Conservation (phyloP, 2,888 invertebrate genomes). For the Opisthograptis luteolata region DNA sequence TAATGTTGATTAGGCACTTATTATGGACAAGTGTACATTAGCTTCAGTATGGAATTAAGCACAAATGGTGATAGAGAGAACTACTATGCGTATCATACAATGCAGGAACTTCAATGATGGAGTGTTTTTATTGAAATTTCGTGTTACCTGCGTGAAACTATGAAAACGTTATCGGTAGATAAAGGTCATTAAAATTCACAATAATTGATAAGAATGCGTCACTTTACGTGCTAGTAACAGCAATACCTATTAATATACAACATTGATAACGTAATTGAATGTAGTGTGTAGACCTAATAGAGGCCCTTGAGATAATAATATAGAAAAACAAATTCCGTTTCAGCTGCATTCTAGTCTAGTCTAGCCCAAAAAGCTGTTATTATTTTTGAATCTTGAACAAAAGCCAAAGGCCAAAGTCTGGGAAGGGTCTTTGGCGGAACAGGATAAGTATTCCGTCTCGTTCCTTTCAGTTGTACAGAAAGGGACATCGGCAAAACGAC, state of each 20-base stretch:
- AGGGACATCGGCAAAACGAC: constrained; percentile 69
- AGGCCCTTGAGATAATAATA: constrained; percentile 18
- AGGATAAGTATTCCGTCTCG: constrained; percentile 62
- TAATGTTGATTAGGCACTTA: constrained; percentile 37
- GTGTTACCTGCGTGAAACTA: constrained; percentile 7
- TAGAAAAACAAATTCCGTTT: constrained; percentile 5
- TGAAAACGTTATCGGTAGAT: constrained; percentile 26
- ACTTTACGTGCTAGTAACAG: constrained; percentile 17
- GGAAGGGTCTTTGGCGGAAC: constrained; percentile 61
- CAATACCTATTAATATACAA: too few species aligned
- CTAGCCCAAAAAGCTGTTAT: constrained; percentile 23
- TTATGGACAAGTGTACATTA: constrained; percentile 17
- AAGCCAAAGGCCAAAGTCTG: constrained; percentile 52
- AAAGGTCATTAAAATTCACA: constrained; percentile 31
- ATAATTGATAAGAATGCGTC: constrained; percentile 25
- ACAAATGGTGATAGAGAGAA: background rate
- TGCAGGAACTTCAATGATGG: too few species aligned
- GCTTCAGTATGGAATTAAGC: constrained; percentile 1
- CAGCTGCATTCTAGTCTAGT: background rate
- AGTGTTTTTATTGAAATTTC: too few species aligned
- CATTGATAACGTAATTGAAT: constrained; percentile 12
- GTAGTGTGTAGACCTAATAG: constrained; percentile 7
- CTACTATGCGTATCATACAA: too few species aligned
- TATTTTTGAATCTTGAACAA: constrained; percentile 45
- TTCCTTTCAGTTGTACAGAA: constrained; percentile 48